Conservation (phyloP, 1,140 invertebrate species). For the Ips nitidus region DNA sequence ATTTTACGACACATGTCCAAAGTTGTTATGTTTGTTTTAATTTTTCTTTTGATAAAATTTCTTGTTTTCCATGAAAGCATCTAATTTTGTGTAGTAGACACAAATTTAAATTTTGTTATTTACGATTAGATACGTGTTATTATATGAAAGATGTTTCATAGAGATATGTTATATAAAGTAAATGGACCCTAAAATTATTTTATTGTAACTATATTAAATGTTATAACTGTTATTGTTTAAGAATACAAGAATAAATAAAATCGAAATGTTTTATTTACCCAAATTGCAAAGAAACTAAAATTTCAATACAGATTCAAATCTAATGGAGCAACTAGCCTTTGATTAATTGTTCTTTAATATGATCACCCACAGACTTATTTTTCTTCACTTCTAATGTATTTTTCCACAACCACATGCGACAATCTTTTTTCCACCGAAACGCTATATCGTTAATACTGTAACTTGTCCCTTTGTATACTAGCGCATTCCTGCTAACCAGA, state of each 20-base stretch:
- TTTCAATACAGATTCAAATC: too few species aligned
- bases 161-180: slow-evolving; percentile 1
- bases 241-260: slow-evolving; percentile 20
- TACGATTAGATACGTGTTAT: slow-evolving; percentile 9
- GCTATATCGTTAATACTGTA: slow-evolving; percentile 35
- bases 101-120: slow-evolving; percentile 7
- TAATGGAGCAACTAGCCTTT: not conserved
- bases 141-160: not conserved
- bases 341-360: slow-evolving; percentile 10
- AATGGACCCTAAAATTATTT: slow-evolving; percentile 8
- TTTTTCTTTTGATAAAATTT: slow-evolving; percentile 18
- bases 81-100: not conserved
- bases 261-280: too few species aligned
- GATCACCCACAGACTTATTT: slow-evolving; percentile 33
- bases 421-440: slow-evolving; percentile 40
- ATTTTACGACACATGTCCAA: not conserved
- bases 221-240: slow-evolving; percentile 29
- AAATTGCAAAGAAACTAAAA: too few species aligned
- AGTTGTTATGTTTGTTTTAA: slow-evolving; percentile 2
- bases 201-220: slow-evolving; percentile 26
- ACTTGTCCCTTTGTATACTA: slow-evolving; percentile 25
- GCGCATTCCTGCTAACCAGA: slow-evolving; percentile 26
- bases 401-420: slow-evolving; percentile 40
- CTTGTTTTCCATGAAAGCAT: slow-evolving; percentile 33
- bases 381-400: slow-evolving; percentile 31